Base-by-base conservation (phyloP, 2,888 invertebrate genomes). In the Polymixis flavicincta region DNA sequence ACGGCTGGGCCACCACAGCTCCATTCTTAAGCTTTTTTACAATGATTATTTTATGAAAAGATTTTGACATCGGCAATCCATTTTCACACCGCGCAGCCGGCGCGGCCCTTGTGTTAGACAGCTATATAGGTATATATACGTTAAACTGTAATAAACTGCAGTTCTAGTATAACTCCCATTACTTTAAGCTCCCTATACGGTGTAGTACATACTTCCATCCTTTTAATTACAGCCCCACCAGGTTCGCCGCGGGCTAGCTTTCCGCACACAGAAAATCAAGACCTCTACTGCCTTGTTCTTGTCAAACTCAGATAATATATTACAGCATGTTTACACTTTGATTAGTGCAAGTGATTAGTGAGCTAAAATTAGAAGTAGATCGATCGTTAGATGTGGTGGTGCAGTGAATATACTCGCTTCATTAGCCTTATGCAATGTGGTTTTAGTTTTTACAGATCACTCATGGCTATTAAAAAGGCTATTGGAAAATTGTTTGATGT, bases 241-340 rank as follows among this genome's bases (percentile, higher is more conserved):
- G 67, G 17, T 37, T 57, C 55, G 84, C 81, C 80, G 63, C 64
- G 28, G 80, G 84, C 74, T 57, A 57, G 55, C 45, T 74, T 82
- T 80, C 84, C 70, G 59, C 84, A 74, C 84, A 74, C 71, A 84
- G 84, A 82, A 81, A 82, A 82, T 82, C 84, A 67, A 84, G 84
- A 82, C 70, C 84, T 84, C 52, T 64, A 70, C n/a, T 65, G 60
- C 70, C 83, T 25, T 80, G 81, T 82, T 80, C 81, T 71, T 82
- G 81, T 82, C 81, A 84, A 74, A 80, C 50, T n/a, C 37, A 22
- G 79, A 80, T 84, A 82, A 84, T 74, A 74, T 84, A 82, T 83
- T 65, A 79, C 45, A 80, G 52, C 71, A 63, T 74, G 80, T 84
- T 84, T 84, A 84, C 74, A 68, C 67, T 73, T 84, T 73, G 70